phyloP scores from a whole-genome alignment of 2,113 vertebrate genomes.

The Carettochelys insculpta region DNA sequence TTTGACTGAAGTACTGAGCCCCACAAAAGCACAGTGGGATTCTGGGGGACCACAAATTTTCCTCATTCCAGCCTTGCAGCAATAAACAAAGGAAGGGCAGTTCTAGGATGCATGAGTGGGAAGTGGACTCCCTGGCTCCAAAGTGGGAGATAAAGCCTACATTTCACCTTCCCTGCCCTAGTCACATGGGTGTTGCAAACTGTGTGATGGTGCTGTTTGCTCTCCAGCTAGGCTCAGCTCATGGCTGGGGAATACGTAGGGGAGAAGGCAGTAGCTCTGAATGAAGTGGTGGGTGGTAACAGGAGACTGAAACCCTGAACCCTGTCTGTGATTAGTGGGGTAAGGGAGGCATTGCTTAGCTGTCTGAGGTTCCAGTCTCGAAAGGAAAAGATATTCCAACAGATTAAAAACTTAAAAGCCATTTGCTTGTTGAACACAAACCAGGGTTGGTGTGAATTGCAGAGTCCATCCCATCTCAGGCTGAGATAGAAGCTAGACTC shows the following conservation, averaged over 20 bases:
- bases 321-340: fast-evolving
- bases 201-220: neutral
- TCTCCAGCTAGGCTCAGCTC: neutral
- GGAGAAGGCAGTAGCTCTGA: neutral
- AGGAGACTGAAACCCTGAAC: neutral
- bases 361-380: neutral
- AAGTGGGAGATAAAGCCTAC: neutral
- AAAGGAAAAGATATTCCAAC: neutral
- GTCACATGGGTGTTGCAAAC: neutral
- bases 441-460: conserved; percentile 34
- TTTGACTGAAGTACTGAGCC: neutral
- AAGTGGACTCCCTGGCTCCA: neutral
- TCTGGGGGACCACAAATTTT: neutral
- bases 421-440: neutral
- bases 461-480: conserved; percentile 88
- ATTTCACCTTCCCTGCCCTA: neutral
- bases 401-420: fast-evolving
- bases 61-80: neutral
- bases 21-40: neutral
- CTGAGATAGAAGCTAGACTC: conserved; percentile 90
- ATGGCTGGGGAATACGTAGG: neutral
- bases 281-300: neutral
- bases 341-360: neutral
- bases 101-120: neutral
- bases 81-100: neutral